Percentiles rank a stretch among this genome's conserved stretches.
These are phyloP conservation scores for Centruroides sculpturatus DNA, from an alignment of 1,140 invertebrate genomes.

Conservation along the genomic window DNA sequence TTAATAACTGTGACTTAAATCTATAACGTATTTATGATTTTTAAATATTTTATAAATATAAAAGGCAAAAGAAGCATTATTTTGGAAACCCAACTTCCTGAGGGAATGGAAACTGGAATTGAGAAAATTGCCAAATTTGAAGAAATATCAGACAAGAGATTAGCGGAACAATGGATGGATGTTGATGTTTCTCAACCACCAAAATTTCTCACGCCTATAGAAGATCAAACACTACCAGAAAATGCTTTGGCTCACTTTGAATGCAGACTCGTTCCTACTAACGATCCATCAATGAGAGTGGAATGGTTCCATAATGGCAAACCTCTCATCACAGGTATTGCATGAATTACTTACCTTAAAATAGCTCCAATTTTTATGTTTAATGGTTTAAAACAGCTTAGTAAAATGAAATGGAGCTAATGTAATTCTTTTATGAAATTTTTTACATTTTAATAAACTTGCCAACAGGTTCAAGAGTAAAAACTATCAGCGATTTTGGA, in stretches of 20 bases:
- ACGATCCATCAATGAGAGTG: constrained; percentile 80
- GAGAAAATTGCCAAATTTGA: constrained; percentile 86
- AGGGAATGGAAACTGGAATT: constrained; percentile 56
- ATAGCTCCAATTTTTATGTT: too few species aligned
- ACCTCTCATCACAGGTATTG: constrained; percentile 53
- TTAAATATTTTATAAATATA: constrained; percentile 36
- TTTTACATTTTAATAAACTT: too few species aligned
- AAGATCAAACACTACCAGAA: constrained; percentile 67
- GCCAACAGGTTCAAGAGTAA: constrained; percentile 73
- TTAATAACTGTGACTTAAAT: too few species aligned
- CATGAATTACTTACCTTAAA: too few species aligned
- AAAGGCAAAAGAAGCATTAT: constrained; percentile 65
- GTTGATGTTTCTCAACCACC: constrained; percentile 70
- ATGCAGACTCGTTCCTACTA: constrained; percentile 72
- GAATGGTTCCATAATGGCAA: constrained; percentile 96
- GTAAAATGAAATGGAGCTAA: too few species aligned
- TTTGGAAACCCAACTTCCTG: constrained; percentile 81
- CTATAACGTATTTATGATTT: constrained; percentile 42
- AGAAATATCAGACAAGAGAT: constrained; percentile 47
- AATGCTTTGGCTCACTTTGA: constrained; percentile 86
- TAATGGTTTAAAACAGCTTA: too few species aligned
- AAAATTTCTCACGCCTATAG: constrained; percentile 76
- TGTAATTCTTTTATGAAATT: too few species aligned
- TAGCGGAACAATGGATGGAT: constrained; percentile 28
- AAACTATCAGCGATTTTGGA: constrained; percentile 90